These are phyloP conservation scores for Hyles vespertilio DNA, from an alignment of 1,140 invertebrate species.

Conservation along the genomic window DNA sequence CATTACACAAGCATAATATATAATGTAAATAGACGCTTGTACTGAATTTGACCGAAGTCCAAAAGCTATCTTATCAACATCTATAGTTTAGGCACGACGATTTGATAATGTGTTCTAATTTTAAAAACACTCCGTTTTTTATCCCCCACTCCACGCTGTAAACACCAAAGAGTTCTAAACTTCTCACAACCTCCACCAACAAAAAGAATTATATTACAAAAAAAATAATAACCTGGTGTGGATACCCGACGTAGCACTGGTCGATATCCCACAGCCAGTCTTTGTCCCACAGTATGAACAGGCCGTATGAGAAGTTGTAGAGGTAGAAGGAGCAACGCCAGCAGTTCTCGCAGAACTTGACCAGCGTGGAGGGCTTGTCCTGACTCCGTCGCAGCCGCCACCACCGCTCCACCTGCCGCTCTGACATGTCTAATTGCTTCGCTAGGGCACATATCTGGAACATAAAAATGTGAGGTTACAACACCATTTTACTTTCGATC, in stretches of 20 bases:
- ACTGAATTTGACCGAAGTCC: too few relatives aligned
- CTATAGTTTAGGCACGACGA: too few relatives aligned
- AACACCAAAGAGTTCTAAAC: too few relatives aligned
- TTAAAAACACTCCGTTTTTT: too few relatives aligned
- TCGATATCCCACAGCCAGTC: constrained; percentile 96
- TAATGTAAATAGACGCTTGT: too few relatives aligned
- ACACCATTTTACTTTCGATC: too few relatives aligned
- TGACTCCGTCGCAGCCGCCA: constrained; percentile 86
- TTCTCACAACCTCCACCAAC: too few relatives aligned
- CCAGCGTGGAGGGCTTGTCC: constrained; percentile 90
- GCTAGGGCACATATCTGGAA: constrained; percentile 84
- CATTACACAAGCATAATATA: too few relatives aligned
- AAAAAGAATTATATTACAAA: not conserved
- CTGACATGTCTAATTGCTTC: constrained; percentile 92
- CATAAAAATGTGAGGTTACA: not conserved
- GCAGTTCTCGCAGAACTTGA: constrained; percentile 94
- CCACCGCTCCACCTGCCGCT: constrained; percentile 94
- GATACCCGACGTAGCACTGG: constrained; percentile 91
- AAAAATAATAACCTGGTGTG: constrained; percentile 76
- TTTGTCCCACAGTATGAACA: constrained; percentile 93
- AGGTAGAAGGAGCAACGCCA: constrained; percentile 94
- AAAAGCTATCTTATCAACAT: too few relatives aligned
- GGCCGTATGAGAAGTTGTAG: constrained; percentile 88
- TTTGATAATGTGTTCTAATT: too few relatives aligned
- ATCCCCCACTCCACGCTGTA: too few relatives aligned